Evolutionary conservation across 2,113 vertebrate species (phyloP).

Genomic region (Propithecus coquereli): DNA sequence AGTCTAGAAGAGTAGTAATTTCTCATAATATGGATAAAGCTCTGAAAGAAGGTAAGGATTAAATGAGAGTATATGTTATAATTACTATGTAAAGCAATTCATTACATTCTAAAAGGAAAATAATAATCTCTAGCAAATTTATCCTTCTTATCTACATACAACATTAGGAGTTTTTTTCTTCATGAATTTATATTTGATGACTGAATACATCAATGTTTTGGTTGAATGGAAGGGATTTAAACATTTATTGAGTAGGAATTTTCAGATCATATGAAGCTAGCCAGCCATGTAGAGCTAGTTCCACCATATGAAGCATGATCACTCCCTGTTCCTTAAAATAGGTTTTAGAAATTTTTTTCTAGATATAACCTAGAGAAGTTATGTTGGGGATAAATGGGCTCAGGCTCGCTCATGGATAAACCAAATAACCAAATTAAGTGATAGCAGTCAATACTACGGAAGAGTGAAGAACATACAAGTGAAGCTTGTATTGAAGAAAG

Average conservation of each 20-base stretch:
- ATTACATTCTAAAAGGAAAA: not conserved
- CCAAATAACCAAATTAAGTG: not conserved
- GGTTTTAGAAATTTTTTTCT: not conserved
- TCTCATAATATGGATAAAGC: constrained; percentile 99
- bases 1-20: constrained; percentile 91
- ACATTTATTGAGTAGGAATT: not conserved
- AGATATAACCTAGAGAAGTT: not conserved
- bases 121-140: not conserved
- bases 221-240: not conserved
- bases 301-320: not conserved
- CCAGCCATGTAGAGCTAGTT: not conserved
- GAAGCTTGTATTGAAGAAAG: not conserved
- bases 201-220: constrained; percentile 5
- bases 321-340: not conserved
- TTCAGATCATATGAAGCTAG: not conserved
- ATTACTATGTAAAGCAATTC: not conserved
- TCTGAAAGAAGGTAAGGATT: constrained; percentile 93
- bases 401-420: not conserved
- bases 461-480: not conserved
- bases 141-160: not conserved
- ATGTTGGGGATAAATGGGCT: not conserved
- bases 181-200: constrained; percentile 24
- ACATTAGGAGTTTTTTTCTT: not conserved
- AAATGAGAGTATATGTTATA: not conserved
- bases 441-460: not conserved